Evolutionary conservation across 2,888 invertebrate genomes (phyloP).

Genomic region (Lordiphosa fenestrarum): DNA sequence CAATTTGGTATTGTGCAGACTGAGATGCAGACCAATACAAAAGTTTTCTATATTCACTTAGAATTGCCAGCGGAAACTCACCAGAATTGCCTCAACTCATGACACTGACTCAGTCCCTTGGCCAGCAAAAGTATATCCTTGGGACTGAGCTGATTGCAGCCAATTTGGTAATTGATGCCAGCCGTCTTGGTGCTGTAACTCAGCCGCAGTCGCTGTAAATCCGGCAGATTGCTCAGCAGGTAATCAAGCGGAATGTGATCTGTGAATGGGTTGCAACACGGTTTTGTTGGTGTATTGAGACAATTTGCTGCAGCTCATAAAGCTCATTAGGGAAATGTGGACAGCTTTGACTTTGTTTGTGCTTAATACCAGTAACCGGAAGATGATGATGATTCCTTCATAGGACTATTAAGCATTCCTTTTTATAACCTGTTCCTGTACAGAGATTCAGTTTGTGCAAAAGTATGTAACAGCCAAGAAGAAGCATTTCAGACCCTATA

Average conservation of each 20-base stretch:
- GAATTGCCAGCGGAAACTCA: slow-evolving; percentile 36
- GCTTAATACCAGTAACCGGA: too few relatives aligned
- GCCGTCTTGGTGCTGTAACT: slow-evolving; percentile 79
- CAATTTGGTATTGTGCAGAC: slow-evolving; percentile 78
- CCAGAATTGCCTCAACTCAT: slow-evolving; percentile 78
- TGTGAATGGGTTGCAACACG: slow-evolving; percentile 29
- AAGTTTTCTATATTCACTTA: too few relatives aligned
- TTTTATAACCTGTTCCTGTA: too few relatives aligned
- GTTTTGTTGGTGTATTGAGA: background rate
- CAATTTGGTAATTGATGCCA: slow-evolving; percentile 77
- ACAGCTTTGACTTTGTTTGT: too few relatives aligned
- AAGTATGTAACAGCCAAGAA: too few relatives aligned
- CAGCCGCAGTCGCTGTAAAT: slow-evolving; percentile 76
- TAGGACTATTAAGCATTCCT: too few relatives aligned
- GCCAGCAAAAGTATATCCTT: slow-evolving; percentile 74
- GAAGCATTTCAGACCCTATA: too few relatives aligned
- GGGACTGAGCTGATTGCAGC: slow-evolving; percentile 78
- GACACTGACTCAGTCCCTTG: slow-evolving; percentile 76
- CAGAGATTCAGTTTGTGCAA: too few relatives aligned
- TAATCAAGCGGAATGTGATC: slow-evolving; percentile 80
- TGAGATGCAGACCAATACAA: slow-evolving; percentile 26
- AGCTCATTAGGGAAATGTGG: too few relatives aligned
- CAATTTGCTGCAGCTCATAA: too few relatives aligned
- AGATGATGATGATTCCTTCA: too few relatives aligned
- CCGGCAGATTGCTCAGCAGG: slow-evolving; percentile 78